Evolutionary conservation across 2,888 invertebrate species (phyloP).

Genomic region (Synanthedon formicaeformis): DNA sequence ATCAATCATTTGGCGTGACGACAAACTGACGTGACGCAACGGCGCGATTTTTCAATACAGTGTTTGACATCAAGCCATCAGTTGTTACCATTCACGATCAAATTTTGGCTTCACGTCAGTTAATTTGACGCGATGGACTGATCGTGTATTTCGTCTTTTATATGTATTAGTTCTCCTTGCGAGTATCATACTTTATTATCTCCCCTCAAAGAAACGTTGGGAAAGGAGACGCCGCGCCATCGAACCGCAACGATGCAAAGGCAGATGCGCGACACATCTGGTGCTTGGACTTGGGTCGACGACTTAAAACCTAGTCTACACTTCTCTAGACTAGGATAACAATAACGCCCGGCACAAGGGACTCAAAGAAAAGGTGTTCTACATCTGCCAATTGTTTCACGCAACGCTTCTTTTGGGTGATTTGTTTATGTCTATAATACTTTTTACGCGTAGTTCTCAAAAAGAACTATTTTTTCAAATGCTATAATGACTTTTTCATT

Average conservation of each 20-base stretch:
- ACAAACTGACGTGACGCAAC: too few species aligned
- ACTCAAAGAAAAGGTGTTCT: neutral
- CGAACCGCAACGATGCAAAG: constrained; percentile 1
- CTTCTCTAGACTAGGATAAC: neutral
- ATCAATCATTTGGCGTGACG: too few species aligned
- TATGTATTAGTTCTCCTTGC: neutral
- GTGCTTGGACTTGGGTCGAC: constrained; percentile 8
- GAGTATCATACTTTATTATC: neutral
- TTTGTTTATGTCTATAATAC: too few species aligned
- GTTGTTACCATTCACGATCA: too few species aligned
- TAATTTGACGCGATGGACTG: too few species aligned
- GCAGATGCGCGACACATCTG: constrained; percentile 23
- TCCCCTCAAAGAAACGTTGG: neutral
- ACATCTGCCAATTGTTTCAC: neutral
- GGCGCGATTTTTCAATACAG: too few species aligned
- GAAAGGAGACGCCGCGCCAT: constrained; percentile 3
- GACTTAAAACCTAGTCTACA: neutral
- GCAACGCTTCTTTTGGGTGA: neutral
- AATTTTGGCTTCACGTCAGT: too few species aligned
- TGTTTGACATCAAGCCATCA: too few species aligned
- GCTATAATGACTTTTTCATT: too few species aligned
- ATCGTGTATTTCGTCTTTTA: too few species aligned
- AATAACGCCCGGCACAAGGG: neutral
- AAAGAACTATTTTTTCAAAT: too few species aligned
- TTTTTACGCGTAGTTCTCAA: too few species aligned